phyloP scores from a whole-genome alignment of 2,888 invertebrate species.

The Phymatocera aterrima region DNA sequence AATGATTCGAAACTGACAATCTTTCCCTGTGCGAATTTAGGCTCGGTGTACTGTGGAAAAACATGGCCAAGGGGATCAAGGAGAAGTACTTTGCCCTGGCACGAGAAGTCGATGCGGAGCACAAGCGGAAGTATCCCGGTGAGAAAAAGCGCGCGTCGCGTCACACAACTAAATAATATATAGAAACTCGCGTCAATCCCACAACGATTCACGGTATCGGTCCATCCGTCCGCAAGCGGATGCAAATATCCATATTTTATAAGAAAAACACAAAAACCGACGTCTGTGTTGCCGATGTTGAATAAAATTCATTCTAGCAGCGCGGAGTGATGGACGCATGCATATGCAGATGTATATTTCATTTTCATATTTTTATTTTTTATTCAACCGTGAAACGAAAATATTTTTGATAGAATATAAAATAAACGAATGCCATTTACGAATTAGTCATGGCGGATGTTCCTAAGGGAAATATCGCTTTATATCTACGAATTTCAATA shows the following conservation, averaged over 20 bases:
- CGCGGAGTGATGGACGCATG: no score
- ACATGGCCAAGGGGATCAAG: slow-evolving; percentile 76
- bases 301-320: no score
- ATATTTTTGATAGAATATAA: no score
- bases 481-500: no score
- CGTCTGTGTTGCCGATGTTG: no score
- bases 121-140: slow-evolving; percentile 81
- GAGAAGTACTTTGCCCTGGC: slow-evolving; percentile 78
- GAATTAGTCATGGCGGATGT: no score
- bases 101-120: slow-evolving; percentile 77
- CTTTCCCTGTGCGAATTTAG: slow-evolving; percentile 57
- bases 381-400: no score
- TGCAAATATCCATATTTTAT: not conserved
- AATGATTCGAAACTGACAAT: not conserved
- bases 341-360: no score
- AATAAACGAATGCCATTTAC: no score
- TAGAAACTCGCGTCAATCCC: not conserved
- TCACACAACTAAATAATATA: not conserved
- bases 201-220: slow-evolving; percentile 16
- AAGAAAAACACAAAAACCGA: not conserved
- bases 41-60: slow-evolving; percentile 79
- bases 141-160: slow-evolving; percentile 58
- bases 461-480: no score
- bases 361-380: no score
- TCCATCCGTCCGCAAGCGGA: slow-evolving; percentile 1